phyloP scores from a whole-genome alignment of 2,888 invertebrate genomes.

The Augiades crinisus region DNA sequence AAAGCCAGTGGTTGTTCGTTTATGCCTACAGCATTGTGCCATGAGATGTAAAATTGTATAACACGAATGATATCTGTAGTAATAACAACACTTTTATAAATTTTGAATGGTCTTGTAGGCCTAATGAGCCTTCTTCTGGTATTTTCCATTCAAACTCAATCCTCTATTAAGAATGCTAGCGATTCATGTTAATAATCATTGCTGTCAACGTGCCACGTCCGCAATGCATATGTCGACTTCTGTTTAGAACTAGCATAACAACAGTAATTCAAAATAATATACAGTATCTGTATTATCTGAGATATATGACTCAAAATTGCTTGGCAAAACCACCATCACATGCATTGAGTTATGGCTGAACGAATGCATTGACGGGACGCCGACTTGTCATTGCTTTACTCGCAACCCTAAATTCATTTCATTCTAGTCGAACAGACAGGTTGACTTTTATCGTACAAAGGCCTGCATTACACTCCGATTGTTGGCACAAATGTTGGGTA shows the following conservation, averaged over 20 bases:
- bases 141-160: too few species aligned
- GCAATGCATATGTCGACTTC: slow-evolving; percentile 66
- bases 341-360: slow-evolving; percentile 11
- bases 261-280: neutral
- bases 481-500: slow-evolving; percentile 78
- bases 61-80: too few species aligned
- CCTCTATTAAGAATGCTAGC: neutral
- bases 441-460: slow-evolving; percentile 79
- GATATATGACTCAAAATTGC: neutral
- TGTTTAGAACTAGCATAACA: slow-evolving; percentile 41
- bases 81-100: too few species aligned
- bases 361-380: slow-evolving; percentile 65
- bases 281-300: slow-evolving; percentile 1
- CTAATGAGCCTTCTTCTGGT: too few species aligned
- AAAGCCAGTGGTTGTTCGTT: too few species aligned
- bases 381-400: slow-evolving; percentile 78
- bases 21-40: too few species aligned
- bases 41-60: too few species aligned
- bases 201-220: slow-evolving; percentile 71
- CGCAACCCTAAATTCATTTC: slow-evolving; percentile 77
- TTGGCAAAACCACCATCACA: neutral
- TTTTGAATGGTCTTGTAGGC: too few species aligned
- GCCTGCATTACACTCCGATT: slow-evolving; percentile 75
- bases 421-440: slow-evolving; percentile 76
- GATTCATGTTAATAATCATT: slow-evolving; percentile 25